A percentile compares a stretch with the other conserved stretches of the same genome.
These are phyloP conservation scores for Eupsilia transversa DNA, from an alignment of 2,888 invertebrate species.

Conservation along the genomic window DNA sequence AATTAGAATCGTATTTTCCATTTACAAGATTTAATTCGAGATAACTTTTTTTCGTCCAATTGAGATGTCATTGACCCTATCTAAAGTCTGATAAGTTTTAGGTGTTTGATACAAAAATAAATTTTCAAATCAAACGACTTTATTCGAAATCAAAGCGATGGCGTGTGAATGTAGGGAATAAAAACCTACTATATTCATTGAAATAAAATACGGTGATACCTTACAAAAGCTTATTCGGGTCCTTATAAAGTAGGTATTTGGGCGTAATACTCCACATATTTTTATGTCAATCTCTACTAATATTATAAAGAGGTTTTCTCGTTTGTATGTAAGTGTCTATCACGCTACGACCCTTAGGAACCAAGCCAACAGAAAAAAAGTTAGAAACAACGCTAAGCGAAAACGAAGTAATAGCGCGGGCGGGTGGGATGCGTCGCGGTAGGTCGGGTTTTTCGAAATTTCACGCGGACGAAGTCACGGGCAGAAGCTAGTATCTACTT, in stretches of 20 bases:
- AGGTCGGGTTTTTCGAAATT: no score
- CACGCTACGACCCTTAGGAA: no score
- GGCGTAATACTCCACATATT: conserved; percentile 10
- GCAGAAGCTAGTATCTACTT: no score
- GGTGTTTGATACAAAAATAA: not conserved
- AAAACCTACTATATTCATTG: not conserved
- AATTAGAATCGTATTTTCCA: conserved; percentile 28
- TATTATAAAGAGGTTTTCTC: no score
- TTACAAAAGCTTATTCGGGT: conserved; percentile 18
- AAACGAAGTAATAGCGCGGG: no score
- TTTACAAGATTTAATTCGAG: not conserved
- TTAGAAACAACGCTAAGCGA: no score
- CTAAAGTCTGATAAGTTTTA: not conserved
- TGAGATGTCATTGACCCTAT: conserved; percentile 13
- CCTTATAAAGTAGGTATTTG: conserved; percentile 11
- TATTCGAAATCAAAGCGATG: conserved; percentile 14
- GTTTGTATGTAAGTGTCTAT: no score
- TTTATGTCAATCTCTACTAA: no score
- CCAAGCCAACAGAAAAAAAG: no score
- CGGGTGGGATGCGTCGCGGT: no score
- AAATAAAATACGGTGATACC: not conserved
- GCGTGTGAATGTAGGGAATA: not conserved
- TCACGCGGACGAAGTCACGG: no score
- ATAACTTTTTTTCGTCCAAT: conserved; percentile 18
- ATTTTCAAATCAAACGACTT: conserved; percentile 5